Percentiles rank a stretch among this genome's conserved stretches.
Conservation (phyloP, 1,140 invertebrate genomes). For the Monomorium pharaonis region DNA sequence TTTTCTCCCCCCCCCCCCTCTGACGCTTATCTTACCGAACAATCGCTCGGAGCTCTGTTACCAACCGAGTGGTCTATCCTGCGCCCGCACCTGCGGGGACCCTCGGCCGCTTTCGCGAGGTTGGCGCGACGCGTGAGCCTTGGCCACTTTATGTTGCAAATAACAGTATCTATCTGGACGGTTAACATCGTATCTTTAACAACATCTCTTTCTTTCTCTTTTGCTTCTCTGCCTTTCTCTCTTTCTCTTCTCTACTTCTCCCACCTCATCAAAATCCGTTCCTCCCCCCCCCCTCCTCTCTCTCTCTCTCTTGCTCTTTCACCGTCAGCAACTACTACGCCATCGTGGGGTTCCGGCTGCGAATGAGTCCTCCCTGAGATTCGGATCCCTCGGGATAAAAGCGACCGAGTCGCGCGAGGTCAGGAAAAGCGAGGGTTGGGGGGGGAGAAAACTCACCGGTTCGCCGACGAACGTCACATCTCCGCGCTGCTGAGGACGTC, state of each 20-base stretch:
- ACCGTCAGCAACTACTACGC: slow-evolving; percentile 14
- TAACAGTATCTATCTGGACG: slow-evolving; percentile 14
- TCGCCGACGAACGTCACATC: slow-evolving; percentile 63
- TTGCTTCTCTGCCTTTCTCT: neutral
- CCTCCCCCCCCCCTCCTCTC: neutral
- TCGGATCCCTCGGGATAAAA: neutral
- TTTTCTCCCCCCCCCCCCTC: too few relatives aligned
- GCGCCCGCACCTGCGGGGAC: neutral
- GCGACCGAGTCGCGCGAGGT: neutral
- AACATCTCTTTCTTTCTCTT: slow-evolving; percentile 8
- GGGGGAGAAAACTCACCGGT: slow-evolving; percentile 57
- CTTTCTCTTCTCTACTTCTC: neutral
- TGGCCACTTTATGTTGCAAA: slow-evolving; percentile 6
- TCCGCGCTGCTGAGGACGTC: slow-evolving; percentile 29
- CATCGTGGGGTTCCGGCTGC: neutral
- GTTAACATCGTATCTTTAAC: slow-evolving; percentile 30
- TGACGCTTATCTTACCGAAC: slow-evolving; percentile 8
- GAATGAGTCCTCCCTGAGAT: neutral
- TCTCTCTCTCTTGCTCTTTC: slow-evolving; percentile 4
- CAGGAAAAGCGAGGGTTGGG: neutral
- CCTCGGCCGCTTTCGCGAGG: neutral
- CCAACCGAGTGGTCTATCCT: slow-evolving; percentile 19
- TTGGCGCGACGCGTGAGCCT: neutral
- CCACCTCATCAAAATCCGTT: slow-evolving; percentile 12
- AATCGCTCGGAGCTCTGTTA: slow-evolving; percentile 33